Percentiles rank a stretch among this genome's conserved stretches.
Evolutionary conservation across 2,113 vertebrate genomes (phyloP).

Genomic region (Tautogolabrus adspersus): DNA sequence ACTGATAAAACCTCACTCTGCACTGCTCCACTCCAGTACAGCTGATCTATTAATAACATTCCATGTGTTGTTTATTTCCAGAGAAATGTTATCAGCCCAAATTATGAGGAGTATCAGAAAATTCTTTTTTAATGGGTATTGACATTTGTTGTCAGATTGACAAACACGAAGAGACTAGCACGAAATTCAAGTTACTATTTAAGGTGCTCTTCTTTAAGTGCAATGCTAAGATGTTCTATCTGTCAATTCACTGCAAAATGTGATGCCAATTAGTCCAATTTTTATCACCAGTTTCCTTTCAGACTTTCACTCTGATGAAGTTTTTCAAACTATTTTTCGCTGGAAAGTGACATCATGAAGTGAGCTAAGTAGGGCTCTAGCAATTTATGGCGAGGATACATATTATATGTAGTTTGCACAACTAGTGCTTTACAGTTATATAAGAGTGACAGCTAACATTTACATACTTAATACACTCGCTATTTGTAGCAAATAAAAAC

Average conservation of each 20-base stretch:
- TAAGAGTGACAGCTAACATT: too few species aligned
- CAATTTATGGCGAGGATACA: too few species aligned
- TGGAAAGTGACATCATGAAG: neutral
- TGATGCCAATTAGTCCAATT: conserved; percentile 5
- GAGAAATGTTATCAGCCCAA: neutral
- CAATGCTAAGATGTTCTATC: neutral
- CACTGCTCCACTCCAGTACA: neutral
- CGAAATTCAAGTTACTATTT: neutral
- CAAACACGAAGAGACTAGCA: neutral
- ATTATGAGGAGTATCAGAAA: conserved; percentile 1
- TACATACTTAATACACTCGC: too few species aligned
- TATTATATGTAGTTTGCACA: too few species aligned
- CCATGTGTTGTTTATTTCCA: conserved; percentile 23
- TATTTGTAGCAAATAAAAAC: too few species aligned
- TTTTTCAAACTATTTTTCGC: neutral
- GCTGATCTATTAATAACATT: conserved; percentile 10
- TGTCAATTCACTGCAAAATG: neutral
- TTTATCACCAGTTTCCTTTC: neutral
- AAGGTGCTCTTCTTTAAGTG: neutral
- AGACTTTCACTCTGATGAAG: neutral
- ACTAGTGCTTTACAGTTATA: too few species aligned
- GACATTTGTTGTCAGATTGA: conserved; percentile 2
- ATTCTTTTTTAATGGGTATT: neutral
- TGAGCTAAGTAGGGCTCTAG: neutral
- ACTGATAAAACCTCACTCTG: neutral